These are phyloP conservation scores for Enhydra lutris DNA, from an alignment of 2,113 vertebrate species.

Conservation along the genomic window DNA sequence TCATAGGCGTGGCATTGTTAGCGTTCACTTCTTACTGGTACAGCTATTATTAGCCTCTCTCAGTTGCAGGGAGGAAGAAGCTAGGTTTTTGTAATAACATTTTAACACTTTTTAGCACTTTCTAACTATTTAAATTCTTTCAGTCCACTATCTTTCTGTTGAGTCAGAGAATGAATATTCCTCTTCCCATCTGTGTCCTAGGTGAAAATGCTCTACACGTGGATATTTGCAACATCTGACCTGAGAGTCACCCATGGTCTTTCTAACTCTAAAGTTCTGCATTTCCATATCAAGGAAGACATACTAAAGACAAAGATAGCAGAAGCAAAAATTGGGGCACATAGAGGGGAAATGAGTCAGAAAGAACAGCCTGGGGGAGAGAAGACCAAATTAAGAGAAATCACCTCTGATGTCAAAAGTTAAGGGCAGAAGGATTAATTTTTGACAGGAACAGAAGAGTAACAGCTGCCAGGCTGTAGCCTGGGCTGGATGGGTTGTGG, in stretches of 20 bases:
- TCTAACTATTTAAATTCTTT: neutral
- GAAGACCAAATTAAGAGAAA: neutral
- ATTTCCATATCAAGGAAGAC: neutral
- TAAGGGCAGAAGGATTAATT: neutral
- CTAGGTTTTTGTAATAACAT: neutral
- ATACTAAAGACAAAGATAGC: neutral
- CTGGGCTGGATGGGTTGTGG: too few relatives aligned
- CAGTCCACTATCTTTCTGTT: neutral
- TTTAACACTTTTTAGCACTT: neutral
- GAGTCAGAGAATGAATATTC: neutral
- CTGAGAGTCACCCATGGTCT: neutral
- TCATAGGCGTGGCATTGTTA: neutral
- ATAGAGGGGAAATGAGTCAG: neutral
- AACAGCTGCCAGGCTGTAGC: neutral
- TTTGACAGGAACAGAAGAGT: neutral
- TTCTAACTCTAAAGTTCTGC: neutral
- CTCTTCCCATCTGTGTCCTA: too few relatives aligned
- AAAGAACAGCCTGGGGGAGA: neutral
- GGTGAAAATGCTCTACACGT: neutral
- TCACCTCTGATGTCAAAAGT: neutral
- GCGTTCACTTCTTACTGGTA: neutral
- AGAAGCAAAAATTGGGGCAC: neutral
- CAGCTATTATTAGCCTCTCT: neutral
- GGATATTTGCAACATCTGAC: neutral
- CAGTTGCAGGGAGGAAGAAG: neutral